Percentiles rank a stretch among this genome's conserved stretches.
Evolutionary conservation across 2,797 vertebrate genomes (phyloP).

Genomic region (Varecia variegata): DNA sequence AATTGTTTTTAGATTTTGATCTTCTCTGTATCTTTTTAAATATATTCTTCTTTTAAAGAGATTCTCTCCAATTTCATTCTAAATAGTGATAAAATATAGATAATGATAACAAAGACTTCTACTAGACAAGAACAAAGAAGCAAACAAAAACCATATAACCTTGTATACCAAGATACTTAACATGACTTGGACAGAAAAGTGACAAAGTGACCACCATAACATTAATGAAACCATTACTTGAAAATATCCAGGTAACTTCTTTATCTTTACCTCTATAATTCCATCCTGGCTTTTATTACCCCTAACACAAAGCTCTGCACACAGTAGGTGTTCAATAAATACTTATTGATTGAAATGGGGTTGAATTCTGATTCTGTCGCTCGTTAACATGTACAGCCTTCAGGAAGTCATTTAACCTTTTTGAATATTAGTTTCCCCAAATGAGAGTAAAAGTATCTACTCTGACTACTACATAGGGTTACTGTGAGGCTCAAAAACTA

Average conservation of each 20-base stretch:
- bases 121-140: neutral
- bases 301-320: neutral
- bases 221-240: neutral
- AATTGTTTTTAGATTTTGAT: neutral
- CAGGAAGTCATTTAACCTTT: neutral
- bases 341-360: constrained; percentile 7
- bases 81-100: neutral
- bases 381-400: neutral
- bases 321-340: neutral
- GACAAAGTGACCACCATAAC: neutral
- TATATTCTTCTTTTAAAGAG: neutral
- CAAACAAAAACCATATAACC: neutral
- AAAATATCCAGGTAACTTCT: neutral
- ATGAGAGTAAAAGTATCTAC: neutral
- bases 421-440: neutral
- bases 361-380: neutral
- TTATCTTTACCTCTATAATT: neutral
- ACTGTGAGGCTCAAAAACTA: neutral
- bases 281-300: neutral
- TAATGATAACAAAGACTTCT: neutral
- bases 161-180: neutral
- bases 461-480: neutral
- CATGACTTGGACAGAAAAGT: neutral
- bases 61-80: constrained; percentile 9
- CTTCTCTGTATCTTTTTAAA: neutral